Base-by-base conservation (phyloP, 2,888 invertebrate genomes). In the Rotaria macrura region DNA sequence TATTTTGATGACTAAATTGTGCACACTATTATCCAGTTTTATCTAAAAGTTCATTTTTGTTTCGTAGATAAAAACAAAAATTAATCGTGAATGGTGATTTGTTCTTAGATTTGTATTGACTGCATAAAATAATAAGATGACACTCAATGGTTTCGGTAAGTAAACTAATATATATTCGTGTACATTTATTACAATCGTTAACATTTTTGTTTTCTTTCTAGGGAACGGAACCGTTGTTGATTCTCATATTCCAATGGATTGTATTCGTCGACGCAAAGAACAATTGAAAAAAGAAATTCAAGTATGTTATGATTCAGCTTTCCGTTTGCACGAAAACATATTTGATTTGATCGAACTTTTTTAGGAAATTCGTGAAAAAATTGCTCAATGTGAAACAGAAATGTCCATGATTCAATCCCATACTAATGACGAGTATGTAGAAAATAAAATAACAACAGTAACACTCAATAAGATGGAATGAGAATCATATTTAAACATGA, bases 261-360 rank as follows among this genome's bases (percentile, higher is more conserved):
- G 25, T 43, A 79, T 79, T 79, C 79, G 43, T 25, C 43, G 79
- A 43, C 40, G 79, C n/a, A 79, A 79, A 79, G 79, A 79, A 79
- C 79, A 79, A 79, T n/a, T 79, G 25, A 79, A 79, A 43, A 79
- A 79, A n/a, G 79, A 79, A 79, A 79, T 79, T 79, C 43, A 43
- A 43, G 79, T 79, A 43, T 34, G 7, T 10, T 54, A 4, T 9
- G n/a, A 34, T 65, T n/a, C n/a, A n/a, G n/a, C n/a, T n/a, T n/a
- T 57, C 10, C 29, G 20, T 29, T 23, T 52, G 7, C 23, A 5
- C 3, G 5, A 4, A 65, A 38, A 34, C 38, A 17, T 4, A 34
- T 65, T 38, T 20, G 34, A 10, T 65, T 65, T 7, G 12, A 2
- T 34, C 14, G 34, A 25, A 54, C 7, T 34, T 65, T 25, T 79